A percentile compares a stretch with the other conserved stretches of the same genome.
Conservation (phyloP, 92 coral and sea anemone species). For the Galaxea fascicularis region DNA sequence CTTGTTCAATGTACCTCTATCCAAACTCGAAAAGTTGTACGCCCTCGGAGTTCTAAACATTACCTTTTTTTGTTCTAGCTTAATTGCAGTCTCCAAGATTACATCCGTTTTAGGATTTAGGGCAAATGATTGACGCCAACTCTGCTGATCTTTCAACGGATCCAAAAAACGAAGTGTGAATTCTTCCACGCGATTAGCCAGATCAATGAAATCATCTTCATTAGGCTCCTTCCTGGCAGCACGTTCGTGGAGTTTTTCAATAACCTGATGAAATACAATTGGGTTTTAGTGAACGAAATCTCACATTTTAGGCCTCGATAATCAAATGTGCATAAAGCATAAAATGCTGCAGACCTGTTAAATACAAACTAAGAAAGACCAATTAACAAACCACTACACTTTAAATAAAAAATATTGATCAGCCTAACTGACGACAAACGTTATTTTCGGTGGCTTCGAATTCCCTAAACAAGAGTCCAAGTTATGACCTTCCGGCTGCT, state of each 20-base stretch:
- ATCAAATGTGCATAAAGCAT: too few species aligned
- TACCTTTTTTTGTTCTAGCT: constrained; percentile 12
- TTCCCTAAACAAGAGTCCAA: too few species aligned
- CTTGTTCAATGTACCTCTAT: too few species aligned
- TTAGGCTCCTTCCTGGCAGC: constrained; percentile 2
- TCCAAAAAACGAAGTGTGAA: constrained; percentile 17
- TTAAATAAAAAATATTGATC: too few species aligned
- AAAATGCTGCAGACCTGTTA: too few species aligned
- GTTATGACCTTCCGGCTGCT: too few species aligned
- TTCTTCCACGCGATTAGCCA: constrained; percentile 19
- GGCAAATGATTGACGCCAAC: constrained; percentile 10
- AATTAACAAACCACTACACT: too few species aligned
- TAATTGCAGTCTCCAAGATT: constrained; percentile 9
- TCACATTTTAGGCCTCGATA: too few species aligned
- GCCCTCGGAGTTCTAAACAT: not conserved
- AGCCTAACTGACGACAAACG: too few species aligned
- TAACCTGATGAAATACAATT: not conserved
- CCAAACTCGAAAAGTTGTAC: not conserved
- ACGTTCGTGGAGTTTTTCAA: constrained; percentile 10
- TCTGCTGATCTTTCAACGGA: constrained; percentile 3
- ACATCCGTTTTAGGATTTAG: constrained; percentile 6
- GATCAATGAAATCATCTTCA: constrained; percentile 13
- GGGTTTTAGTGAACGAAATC: too few species aligned
- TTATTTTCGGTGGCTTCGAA: too few species aligned
- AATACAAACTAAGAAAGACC: too few species aligned